Evolutionary conservation across 2,797 vertebrate species (phyloP).

Genomic region (Sylvilagus floridanus): DNA sequence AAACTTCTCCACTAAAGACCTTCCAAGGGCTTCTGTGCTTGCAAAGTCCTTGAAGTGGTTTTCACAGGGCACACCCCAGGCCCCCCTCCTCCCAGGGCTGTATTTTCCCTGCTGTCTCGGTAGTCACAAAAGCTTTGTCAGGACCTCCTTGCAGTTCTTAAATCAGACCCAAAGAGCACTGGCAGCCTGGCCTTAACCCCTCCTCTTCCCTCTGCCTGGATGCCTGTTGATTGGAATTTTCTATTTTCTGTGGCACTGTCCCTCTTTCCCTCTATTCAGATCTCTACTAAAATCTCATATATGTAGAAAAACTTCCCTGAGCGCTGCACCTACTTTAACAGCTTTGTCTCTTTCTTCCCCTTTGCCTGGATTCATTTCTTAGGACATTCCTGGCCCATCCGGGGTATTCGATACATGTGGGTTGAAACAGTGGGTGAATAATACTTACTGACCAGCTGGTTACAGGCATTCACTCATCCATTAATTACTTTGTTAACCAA

Average conservation of each 20-base stretch:
- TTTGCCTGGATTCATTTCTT: neutral
- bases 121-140: neutral
- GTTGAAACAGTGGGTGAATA: constrained; percentile 28
- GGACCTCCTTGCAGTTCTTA: neutral
- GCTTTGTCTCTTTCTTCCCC: neutral
- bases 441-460: neutral
- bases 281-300: neutral
- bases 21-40: neutral
- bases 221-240: neutral
- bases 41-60: neutral
- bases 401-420: neutral
- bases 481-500: neutral
- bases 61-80: no score
- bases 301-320: neutral
- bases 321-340: neutral
- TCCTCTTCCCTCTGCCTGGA: neutral
- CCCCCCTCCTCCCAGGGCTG: rapidly evolving
- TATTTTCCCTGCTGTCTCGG: neutral
- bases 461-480: neutral
- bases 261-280: neutral
- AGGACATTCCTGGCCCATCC: neutral
- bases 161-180: neutral
- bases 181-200: neutral
- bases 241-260: neutral
- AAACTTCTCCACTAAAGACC: neutral